Base-by-base conservation (phyloP, 2,113 vertebrate species). In the Puffinus mauretanicus region DNA sequence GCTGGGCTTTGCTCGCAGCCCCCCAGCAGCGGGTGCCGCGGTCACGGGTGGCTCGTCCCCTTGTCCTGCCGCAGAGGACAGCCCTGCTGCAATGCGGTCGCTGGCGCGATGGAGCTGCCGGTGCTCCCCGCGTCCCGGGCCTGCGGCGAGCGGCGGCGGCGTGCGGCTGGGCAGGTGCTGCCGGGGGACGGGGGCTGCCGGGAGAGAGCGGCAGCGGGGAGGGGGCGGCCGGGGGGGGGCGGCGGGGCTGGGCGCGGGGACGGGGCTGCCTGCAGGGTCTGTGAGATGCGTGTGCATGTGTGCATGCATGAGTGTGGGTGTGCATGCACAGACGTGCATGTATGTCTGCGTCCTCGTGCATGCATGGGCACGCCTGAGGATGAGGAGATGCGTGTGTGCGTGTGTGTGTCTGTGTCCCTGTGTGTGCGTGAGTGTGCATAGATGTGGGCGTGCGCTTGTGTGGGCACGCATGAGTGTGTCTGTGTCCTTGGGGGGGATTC, bases 31-130 rank as follows among this genome's bases (percentile, higher is more conserved):
- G 4, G 34, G 36, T 24, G 46, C 46, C 13, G 7, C 5, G 14
- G 73, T 84, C 88, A 40, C 26, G 22, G 17, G 64, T 72, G 64
- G 13, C 46, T 1, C 9, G 38, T 94, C 51, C 80, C 92, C 60
- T 51, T 20, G 76, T 54, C 82, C 90, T 69, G 73, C 94, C 13
- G 34, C 92, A 93, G 94, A 95, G 96, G 94, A 79, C 92, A 58
- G 38, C 46, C 9, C 22, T 76, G 88, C 93, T 87, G 96, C 96
- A 96, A 52, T 97, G 96, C 96, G 26, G 96, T 16, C 5, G 21
- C 40, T 17, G 36, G 29, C 13, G 11, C 22, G 10, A 38, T 26
- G 26, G 65, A 34, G 61, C 82, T 25, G 42, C 34, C 29, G 22
- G 47, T 82, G 84, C 38, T 34, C 17, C 10, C 36, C 9, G 36